Evolutionary conservation across 2,888 invertebrate species (phyloP), one percentile per base, ranked within the genome.

Genomic region (Gerris lacustris): DNA sequence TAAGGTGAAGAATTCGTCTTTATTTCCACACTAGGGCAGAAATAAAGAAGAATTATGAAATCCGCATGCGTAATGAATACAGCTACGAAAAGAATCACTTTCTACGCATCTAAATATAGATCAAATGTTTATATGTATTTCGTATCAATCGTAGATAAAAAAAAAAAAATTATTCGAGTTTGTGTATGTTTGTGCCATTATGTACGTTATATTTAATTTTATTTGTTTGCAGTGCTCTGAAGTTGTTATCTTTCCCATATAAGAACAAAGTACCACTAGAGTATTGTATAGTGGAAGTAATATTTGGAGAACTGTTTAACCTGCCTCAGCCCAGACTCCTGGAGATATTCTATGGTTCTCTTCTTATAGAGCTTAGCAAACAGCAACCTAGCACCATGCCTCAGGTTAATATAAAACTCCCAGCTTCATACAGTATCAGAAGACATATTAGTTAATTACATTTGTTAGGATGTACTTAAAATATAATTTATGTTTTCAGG

Each of bases 201-300:
- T 31, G 31, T 31, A 31, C 31, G 31, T 2, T 31, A 31, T n/a
- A 31, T 31, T 1, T 31, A 31, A 31, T 70, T 62, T 64, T 72
- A 73, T 45, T 72, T 74, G 67, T 68, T 75, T 79, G 31, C 76
- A 87, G 88, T 82, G 96, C 97, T 0, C 91, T 92, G 0, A 90
- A 94, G 77, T 82, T 99, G 43, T 82, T 99, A 45, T 92, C 91
- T 78, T 96, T 97, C 78, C 94, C 94, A 0, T 92, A 94, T 78
- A 94, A 94, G 82, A 86, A 89, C 17, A 96, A 96, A 81, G 92
- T 99, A 73, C 98, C 99, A 0, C 81, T 99, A 70, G 97, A 98
- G 80, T 98, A 99, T 81, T 96, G 98, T 81, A 95, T 99, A 74
- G 94, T 98, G 0, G 99, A 99, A 84, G 93, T 96, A 0, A 90